These are phyloP conservation scores for Neosilurus hyrtlii DNA, from an alignment of 2,797 vertebrate genomes.

Conservation along the genomic window DNA sequence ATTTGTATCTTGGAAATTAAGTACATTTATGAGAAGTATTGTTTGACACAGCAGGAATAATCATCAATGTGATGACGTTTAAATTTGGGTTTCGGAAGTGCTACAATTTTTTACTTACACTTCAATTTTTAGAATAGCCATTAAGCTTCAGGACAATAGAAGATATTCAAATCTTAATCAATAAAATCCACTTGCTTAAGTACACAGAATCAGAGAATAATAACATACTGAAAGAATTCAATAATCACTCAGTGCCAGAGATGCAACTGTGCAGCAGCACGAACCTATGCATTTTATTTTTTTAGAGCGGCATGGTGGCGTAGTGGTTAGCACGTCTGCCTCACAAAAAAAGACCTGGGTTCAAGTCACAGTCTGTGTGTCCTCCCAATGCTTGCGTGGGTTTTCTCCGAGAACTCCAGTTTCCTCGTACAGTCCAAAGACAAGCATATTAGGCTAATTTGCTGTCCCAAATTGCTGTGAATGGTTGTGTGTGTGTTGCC, in stretches of 20 bases:
- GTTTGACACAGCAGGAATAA: neutral
- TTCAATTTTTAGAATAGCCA: constrained; percentile 56
- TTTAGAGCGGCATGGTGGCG: no score
- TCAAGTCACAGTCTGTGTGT: no score
- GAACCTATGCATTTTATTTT: constrained; percentile 6
- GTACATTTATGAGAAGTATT: neutral
- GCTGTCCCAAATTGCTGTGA: no score
- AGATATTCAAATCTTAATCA: constrained; percentile 8
- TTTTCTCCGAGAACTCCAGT: no score
- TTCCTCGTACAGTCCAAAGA: no score
- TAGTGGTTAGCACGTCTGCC: no score
- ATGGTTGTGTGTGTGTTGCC: no score
- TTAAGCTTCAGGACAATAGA: constrained; percentile 48
- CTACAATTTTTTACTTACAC: constrained; percentile 6
- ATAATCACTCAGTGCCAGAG: neutral
- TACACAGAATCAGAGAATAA: constrained; percentile 18
- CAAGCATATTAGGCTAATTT: no score
- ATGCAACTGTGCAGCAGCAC: neutral
- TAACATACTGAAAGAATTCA: constrained; percentile 7
- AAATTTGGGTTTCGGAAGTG: constrained; percentile 58
- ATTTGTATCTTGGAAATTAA: neutral
- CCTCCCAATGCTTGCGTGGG: no score
- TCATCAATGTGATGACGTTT: constrained; percentile 40
- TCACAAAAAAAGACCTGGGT: no score
- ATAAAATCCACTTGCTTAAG: neutral